Conservation (phyloP, 2,797 vertebrate genomes). For the Pitangus sulphuratus region DNA sequence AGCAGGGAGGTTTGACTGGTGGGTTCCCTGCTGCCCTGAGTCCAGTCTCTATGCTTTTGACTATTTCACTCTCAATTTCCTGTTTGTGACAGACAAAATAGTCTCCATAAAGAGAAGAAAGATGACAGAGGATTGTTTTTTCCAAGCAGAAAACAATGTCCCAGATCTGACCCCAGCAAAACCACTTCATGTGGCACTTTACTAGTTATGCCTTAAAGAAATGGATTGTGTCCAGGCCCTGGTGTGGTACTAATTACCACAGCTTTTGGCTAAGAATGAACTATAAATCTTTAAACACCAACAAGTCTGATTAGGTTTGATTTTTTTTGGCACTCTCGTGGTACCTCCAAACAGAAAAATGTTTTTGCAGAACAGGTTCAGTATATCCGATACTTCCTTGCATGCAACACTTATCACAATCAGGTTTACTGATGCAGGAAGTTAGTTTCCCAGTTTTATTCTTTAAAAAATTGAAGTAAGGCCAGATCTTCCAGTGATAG, state of each 20-base stretch:
- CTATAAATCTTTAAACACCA: slow-evolving; percentile 55
- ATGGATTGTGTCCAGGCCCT: slow-evolving; percentile 19
- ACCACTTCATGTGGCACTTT: neutral
- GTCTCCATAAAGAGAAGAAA: neutral
- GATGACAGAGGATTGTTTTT: neutral
- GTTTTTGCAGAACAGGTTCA: slow-evolving; percentile 59
- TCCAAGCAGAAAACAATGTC: neutral
- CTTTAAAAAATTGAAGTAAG: slow-evolving; percentile 1
- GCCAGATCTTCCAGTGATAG: neutral
- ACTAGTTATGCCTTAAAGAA: slow-evolving; percentile 30
- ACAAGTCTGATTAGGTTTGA: slow-evolving; percentile 36
- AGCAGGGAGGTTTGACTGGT: neutral
- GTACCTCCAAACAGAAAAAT: slow-evolving; percentile 41
- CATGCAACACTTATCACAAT: neutral
- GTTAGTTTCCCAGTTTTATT: slow-evolving; percentile 22
- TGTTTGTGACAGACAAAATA: neutral
- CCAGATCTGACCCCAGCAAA: neutral
- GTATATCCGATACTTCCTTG: slow-evolving; percentile 38
- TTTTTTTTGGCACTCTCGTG: slow-evolving; percentile 45
- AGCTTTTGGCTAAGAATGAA: slow-evolving; percentile 28
- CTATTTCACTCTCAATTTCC: neutral
- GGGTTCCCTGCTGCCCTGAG: neutral
- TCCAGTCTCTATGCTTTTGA: neutral
- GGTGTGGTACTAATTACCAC: slow-evolving; percentile 37
- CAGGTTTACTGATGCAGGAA: slow-evolving; percentile 39